These are phyloP conservation scores for Spheniscus mendiculus DNA, from an alignment of 2,113 vertebrate genomes.

Conservation along the genomic window DNA sequence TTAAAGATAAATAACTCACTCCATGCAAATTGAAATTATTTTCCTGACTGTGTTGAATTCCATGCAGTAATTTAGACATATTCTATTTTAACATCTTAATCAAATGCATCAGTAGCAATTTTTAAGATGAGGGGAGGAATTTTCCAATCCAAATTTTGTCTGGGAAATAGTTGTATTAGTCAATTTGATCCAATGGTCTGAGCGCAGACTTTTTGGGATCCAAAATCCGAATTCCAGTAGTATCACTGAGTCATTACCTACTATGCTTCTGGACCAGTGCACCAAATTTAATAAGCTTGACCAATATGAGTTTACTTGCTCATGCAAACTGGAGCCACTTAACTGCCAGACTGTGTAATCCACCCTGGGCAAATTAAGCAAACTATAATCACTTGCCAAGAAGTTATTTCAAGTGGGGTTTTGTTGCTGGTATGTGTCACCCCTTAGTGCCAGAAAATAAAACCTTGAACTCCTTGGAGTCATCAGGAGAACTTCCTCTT, in stretches of 20 bases:
- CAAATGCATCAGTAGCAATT: not conserved
- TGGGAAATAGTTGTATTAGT: not conserved
- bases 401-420: not conserved
- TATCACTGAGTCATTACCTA: not conserved
- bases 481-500: not conserved
- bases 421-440: not conserved
- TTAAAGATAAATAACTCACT: not conserved
- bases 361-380: not conserved
- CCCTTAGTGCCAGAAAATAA: not conserved
- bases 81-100: not conserved
- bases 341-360: not conserved
- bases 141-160: not conserved
- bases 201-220: fast-evolving
- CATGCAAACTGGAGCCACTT: not conserved
- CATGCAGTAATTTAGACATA: not conserved
- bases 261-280: not conserved
- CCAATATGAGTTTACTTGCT: not conserved
- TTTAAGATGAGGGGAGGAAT: not conserved
- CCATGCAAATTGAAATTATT: not conserved
- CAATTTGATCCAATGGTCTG: not conserved
- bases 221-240: not conserved
- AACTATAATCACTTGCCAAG: not conserved
- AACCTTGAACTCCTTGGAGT: not conserved
- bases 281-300: not conserved
- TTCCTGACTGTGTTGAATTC: not conserved